Conservation (phyloP, 2,888 invertebrate species). For the Linyphia triangularis region DNA sequence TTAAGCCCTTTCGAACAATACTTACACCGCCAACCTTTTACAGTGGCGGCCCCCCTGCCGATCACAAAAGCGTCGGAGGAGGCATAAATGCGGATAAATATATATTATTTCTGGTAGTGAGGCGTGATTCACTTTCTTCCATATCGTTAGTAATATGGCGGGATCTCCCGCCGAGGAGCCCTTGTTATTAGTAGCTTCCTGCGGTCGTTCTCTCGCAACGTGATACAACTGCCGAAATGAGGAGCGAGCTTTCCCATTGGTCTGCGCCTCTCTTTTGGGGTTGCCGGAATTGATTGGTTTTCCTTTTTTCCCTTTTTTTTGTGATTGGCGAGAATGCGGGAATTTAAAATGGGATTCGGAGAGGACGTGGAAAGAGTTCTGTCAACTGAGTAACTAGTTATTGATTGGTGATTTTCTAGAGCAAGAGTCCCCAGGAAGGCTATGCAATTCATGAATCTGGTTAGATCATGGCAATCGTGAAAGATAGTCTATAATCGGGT, state of each 20-base stretch:
- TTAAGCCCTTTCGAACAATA: conserved; percentile 73
- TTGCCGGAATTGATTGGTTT: conserved; percentile 38
- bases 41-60: conserved; percentile 18
- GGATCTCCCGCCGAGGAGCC: conserved; percentile 38
- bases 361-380: neutral
- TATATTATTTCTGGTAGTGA: conserved; percentile 63
- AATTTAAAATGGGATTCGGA: conserved; percentile 18
- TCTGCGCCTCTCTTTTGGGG: conserved; percentile 33
- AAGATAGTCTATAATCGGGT: too few species aligned
- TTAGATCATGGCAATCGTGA: too few species aligned
- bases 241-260: conserved; percentile 60
- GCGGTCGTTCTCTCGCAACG: conserved; percentile 62
- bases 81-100: conserved; percentile 67
- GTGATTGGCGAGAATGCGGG: conserved; percentile 24
- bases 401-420: too few species aligned
- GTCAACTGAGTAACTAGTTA: too few species aligned
- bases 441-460: too few species aligned
- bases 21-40: neutral
- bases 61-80: conserved; percentile 65
- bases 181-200: conserved; percentile 73
- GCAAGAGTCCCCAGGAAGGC: too few species aligned
- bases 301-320: neutral
- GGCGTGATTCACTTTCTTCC: conserved; percentile 71
- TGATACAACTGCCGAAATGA: conserved; percentile 68
- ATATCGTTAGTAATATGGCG: conserved; percentile 64